Evolutionary conservation across 2,888 invertebrate species (phyloP).

Genomic region (Brachyptera risi): DNA sequence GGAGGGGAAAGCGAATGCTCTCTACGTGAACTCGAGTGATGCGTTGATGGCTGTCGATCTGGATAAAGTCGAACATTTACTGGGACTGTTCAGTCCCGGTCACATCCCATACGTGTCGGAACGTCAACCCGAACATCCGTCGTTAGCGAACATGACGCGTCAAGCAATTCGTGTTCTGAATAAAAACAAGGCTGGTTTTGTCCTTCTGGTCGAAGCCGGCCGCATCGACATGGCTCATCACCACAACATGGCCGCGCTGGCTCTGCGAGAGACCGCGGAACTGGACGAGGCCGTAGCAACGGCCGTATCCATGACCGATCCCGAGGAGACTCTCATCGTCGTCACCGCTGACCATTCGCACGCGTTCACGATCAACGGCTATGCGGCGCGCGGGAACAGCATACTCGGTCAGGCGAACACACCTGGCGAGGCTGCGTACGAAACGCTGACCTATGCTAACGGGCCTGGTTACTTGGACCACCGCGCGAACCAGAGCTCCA

Average conservation of each 20-base stretch:
- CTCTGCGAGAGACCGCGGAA: constrained; percentile 60
- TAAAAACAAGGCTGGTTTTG: constrained; percentile 50
- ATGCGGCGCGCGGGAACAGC: constrained; percentile 55
- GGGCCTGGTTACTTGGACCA: constrained; percentile 52
- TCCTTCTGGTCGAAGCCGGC: constrained; percentile 58
- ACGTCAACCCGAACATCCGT: constrained; percentile 49
- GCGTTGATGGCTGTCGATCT: constrained; percentile 46
- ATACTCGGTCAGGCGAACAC: constrained; percentile 51
- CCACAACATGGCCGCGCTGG: constrained; percentile 54
- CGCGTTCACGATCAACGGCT: constrained; percentile 58
- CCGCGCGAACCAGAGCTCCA: neutral
- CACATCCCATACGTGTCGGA: constrained; percentile 56
- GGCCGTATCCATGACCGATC: constrained; percentile 47
- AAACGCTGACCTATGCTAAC: constrained; percentile 60
- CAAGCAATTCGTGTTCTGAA: constrained; percentile 53
- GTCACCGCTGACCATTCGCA: constrained; percentile 65
- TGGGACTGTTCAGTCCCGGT: constrained; percentile 53
- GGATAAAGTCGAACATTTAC: constrained; percentile 45
- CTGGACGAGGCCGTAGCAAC: constrained; percentile 58
- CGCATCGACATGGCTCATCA: constrained; percentile 64
- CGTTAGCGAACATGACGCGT: constrained; percentile 55
- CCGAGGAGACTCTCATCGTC: constrained; percentile 60
- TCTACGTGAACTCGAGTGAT: constrained; percentile 44
- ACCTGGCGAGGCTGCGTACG: constrained; percentile 45
- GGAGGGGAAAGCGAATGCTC: constrained; percentile 38